phyloP scores from a whole-genome alignment of 1,140 invertebrate species.

The Diabrotica undecimpunctata region DNA sequence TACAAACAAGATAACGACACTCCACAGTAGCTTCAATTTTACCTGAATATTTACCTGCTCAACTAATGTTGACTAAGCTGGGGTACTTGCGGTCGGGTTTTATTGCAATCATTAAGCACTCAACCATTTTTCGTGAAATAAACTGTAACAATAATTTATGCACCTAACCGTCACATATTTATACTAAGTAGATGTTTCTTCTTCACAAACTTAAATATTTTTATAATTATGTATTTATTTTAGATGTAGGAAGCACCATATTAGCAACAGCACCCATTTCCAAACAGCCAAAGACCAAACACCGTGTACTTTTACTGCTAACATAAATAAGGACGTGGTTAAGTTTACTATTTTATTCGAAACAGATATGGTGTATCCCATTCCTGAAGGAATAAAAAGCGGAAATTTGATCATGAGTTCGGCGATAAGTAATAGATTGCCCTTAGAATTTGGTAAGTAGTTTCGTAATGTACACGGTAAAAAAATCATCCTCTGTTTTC shows the following conservation, averaged over 20 bases:
- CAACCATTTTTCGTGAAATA: too few species aligned
- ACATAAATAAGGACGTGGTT: neutral
- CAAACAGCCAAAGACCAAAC: neutral
- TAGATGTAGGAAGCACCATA: slow-evolving; percentile 9
- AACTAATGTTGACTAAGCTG: too few species aligned
- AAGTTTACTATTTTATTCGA: slow-evolving; percentile 1
- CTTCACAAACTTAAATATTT: too few species aligned
- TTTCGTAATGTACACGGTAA: neutral
- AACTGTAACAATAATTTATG: too few species aligned
- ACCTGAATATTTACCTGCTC: too few species aligned
- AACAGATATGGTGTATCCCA: slow-evolving; percentile 4
- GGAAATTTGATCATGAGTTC: slow-evolving; percentile 6
- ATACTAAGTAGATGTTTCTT: too few species aligned
- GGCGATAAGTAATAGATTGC: neutral
- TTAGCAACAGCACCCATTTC: neutral
- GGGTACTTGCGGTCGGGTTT: too few species aligned
- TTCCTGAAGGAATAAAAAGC: neutral
- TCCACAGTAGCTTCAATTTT: too few species aligned
- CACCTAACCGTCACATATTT: too few species aligned
- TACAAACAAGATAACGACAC: too few species aligned
- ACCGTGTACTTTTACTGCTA: slow-evolving; percentile 7
- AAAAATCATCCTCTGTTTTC: too few species aligned
- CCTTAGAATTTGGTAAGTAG: slow-evolving; percentile 9
- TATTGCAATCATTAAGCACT: too few species aligned
- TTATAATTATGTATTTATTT: slow-evolving; percentile 5